Evolutionary conservation across 1,140 invertebrate species (phyloP), one percentile per base, ranked within the genome.

Genomic region (Eufriesea mexicana): DNA sequence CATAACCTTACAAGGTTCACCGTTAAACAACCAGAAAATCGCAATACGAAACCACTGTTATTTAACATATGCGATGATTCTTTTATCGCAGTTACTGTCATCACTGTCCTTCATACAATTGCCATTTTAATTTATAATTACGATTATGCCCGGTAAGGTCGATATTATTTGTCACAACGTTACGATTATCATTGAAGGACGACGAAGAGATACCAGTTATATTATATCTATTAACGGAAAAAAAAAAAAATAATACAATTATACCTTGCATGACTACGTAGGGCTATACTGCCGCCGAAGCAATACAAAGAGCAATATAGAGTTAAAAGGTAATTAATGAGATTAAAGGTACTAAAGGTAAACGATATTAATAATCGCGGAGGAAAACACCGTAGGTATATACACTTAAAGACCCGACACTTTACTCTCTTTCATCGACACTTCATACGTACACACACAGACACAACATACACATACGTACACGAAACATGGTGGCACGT

Each of bases 221-320:
- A 85, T 80, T 73, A 71, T 87, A 87, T 79, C 83, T 87, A 84
- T 71, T 86, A 85, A 88, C 61, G 86, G 83, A 77, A 68, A 59
- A 79, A 81, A 84, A 80, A 78, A 74, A 74, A 62, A 55, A 62
- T 64, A 74, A 76, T 76, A 76, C 45, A 86, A 80, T 83, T 85
- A 90, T 89, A 89, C 84, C 87, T 90, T 92, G 92, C 92, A 93
- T 93, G 93, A 92, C 80, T 91, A 89, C 87, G 91, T 93, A 93
- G 91, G 90, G 91, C 92, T 91, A 90, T 90, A 91, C 90, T 91
- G 90, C 86, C 89, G 80, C 84, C 82, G 89, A 91, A 92, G 92
- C 92, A 93, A 94, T 93, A 93, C 89, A 91, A 94, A 93, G 90
- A 94, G 91, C 92, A 94, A 93, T 93, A 94, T 94, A 93, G 86